These are phyloP conservation scores for Scleropages formosus DNA, from an alignment of 2,797 vertebrate species.

Conservation along the genomic window DNA sequence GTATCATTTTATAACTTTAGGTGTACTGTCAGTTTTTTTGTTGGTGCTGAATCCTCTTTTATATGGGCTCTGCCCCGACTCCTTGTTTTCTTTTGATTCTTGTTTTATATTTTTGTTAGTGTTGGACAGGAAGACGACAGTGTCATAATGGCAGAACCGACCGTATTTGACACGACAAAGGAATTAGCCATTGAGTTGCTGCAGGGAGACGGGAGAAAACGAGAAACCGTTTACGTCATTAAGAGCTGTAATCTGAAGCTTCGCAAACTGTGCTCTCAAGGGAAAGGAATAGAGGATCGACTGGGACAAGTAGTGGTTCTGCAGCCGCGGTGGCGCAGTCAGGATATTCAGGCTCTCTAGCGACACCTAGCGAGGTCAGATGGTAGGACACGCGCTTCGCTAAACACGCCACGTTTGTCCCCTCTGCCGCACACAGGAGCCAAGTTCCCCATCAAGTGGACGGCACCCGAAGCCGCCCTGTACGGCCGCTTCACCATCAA, in stretches of 20 bases:
- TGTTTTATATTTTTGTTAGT: too few relatives aligned
- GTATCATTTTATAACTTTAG: too few relatives aligned
- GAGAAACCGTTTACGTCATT: too few relatives aligned
- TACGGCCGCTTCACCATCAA: constrained; percentile 96
- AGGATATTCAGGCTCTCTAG: constrained; percentile 10
- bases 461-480: constrained; percentile 87
- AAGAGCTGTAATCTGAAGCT: neutral
- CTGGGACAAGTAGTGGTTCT: constrained; percentile 9
- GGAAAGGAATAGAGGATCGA: neutral
- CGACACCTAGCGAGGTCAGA: constrained; percentile 45
- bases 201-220: too few relatives aligned
- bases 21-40: too few relatives aligned
- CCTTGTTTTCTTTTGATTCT: neutral
- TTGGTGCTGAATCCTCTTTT: too few relatives aligned
- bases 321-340: neutral
- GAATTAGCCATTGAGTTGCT: too few relatives aligned
- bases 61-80: too few relatives aligned
- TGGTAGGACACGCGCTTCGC: neutral
- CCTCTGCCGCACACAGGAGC: constrained; percentile 70
- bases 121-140: too few relatives aligned
- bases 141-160: too few relatives aligned
- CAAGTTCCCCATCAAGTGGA: constrained; percentile 97
- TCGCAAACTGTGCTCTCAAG: neutral
- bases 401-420: neutral
- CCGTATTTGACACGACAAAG: too few relatives aligned